Base-by-base conservation (phyloP, 2,888 invertebrate species). In the Mythimna lalbum region DNA sequence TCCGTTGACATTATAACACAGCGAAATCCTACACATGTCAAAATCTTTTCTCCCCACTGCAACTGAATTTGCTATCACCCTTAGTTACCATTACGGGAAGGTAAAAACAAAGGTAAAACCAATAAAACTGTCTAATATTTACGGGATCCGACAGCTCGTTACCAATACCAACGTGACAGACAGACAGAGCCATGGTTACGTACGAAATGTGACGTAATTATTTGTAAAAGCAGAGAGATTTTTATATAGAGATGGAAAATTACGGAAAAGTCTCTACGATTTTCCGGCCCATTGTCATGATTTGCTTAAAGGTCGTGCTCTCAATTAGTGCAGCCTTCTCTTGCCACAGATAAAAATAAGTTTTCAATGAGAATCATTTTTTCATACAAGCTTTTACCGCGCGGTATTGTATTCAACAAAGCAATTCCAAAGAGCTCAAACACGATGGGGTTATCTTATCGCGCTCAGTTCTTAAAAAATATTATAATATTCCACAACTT, bases 301-400 rank as follows among this genome's bases (percentile, higher is more conserved):
- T 68, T 49, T 39, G 31, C 14, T 27, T 63, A 63, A 74, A 80
- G 75, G 80, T 80, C 80, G 39, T 52, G 69, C 64, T 27, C 65
- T 74, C 59, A 69, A 78, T 78, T 65, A 77, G 74, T 63, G 68
- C 55, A 52, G 27, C 60, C 23, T 31, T 64, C 53, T 78, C 31
- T 65, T 60, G 10, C 12, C 52, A 27, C 59, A 53, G 27, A 53
- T 27, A 5, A 23, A 61, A 63, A 14, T 43, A 43, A 43, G 43
- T 43, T 43, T 43, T 43, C 43, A 17, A 43, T 43, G 43, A 43
- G 6, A 43, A 43, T 43, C 17, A 17, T 43, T 17, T 39, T 14
- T 39, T 39, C 14, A 12, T 43, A 43, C 43, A 43, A 43, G 14
- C 1, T 43, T 43, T 43, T 43, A 43, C 5, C 43, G 12, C 43